Conservation (phyloP, 2,797 vertebrate species). For the Danio kyathit region DNA sequence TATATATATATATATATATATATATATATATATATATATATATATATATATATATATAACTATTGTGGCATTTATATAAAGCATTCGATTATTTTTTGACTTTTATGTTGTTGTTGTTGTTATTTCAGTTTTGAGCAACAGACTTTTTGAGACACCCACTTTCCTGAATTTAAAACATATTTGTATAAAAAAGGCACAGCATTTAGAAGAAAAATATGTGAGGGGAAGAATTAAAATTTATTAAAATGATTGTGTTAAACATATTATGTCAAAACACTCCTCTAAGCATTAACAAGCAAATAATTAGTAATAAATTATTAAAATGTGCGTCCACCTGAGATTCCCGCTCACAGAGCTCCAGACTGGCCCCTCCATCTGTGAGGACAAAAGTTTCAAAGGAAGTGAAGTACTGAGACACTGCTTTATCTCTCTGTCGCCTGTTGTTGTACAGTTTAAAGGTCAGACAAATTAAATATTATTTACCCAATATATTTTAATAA, state of each 20-base stretch:
- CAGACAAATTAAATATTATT: not conserved
- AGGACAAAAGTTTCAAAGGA: conserved; percentile 83
- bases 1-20: too few species aligned
- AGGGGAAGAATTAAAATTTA: too few species aligned
- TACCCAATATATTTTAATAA: not conserved
- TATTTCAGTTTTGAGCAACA: too few species aligned
- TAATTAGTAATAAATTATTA: too few species aligned
- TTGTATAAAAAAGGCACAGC: not conserved
- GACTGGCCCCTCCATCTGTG: conserved; percentile 76
- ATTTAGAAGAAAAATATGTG: too few species aligned
- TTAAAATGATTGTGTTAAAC: not conserved
- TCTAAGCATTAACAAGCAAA: not conserved
- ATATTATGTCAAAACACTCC: not conserved
- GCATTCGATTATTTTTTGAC: too few species aligned
- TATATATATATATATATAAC: too few species aligned
- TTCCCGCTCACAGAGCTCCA: conserved; percentile 79
- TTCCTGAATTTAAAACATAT: not conserved
- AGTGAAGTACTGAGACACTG: conserved; percentile 75
- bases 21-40: too few species aligned
- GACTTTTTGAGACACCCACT: not conserved
- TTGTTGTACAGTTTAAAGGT: conserved; percentile 58
- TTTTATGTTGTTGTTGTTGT: too few species aligned
- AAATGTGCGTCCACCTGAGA: conserved; percentile 79
- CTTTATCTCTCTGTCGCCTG: conserved; percentile 85
- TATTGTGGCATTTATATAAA: too few species aligned